phyloP scores from a whole-genome alignment of 1,140 invertebrate species.

The Drosophila rufa region DNA sequence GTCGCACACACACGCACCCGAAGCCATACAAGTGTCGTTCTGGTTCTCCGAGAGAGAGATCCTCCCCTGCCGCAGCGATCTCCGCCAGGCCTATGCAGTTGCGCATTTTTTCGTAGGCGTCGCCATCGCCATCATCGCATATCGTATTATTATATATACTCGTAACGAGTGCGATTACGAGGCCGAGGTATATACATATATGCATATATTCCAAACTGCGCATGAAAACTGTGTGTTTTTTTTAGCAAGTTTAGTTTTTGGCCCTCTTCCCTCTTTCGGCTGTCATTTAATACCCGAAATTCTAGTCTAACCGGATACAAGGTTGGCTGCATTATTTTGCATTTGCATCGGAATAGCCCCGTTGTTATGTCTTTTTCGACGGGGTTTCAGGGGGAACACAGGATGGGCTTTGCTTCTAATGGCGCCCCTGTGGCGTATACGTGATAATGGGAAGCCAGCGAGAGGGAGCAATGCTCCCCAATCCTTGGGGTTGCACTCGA shows the following conservation, averaged over 20 bases:
- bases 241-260: constrained; percentile 66
- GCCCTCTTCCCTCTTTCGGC: constrained; percentile 44
- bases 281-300: constrained; percentile 84
- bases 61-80: neutral
- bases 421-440: constrained; percentile 24
- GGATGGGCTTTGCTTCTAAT: neutral
- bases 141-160: constrained; percentile 16
- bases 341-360: constrained; percentile 49
- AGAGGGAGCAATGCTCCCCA: neutral
- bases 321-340: constrained; percentile 84
- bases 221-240: constrained; percentile 18
- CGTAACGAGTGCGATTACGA: neutral
- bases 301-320: constrained; percentile 84
- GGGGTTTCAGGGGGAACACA: no score
- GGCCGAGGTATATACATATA: neutral
- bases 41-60: constrained; percentile 32
- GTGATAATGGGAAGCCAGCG: constrained; percentile 12
- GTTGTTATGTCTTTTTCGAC: no score
- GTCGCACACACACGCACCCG: constrained; percentile 43
- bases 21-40: constrained; percentile 73
- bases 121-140: constrained; percentile 10
- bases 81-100: constrained; percentile 62
- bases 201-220: constrained; percentile 28
- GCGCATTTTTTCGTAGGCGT: constrained; percentile 78
- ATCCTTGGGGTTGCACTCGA: neutral